Conservation (phyloP, 2,797 vertebrate genomes). For the Sebastes dallii region DNA sequence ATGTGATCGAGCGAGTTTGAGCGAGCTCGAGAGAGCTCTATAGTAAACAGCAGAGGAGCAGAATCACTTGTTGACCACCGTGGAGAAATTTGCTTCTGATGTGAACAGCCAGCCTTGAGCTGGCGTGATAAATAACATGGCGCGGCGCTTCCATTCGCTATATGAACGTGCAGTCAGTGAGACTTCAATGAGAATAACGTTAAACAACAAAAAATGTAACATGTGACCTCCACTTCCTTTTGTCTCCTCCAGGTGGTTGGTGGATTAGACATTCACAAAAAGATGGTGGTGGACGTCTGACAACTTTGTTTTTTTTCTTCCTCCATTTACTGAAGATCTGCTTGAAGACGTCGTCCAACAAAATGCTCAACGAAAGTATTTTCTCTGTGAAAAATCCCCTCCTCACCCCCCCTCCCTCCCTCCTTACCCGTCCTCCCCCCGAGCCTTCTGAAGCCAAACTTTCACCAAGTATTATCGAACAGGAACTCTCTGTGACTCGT, state of each 20-base stretch:
- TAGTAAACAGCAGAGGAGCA: too few relatives aligned
- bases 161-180: too few relatives aligned
- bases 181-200: too few relatives aligned
- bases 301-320: slow-evolving; percentile 69
- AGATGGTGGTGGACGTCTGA: slow-evolving; percentile 98
- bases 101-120: too few relatives aligned
- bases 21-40: too few relatives aligned
- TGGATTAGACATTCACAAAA: slow-evolving; percentile 97
- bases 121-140: rapidly evolving
- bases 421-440: too few relatives aligned
- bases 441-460: slow-evolving; percentile 88
- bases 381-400: slow-evolving; percentile 29
- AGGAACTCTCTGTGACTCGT: slow-evolving; percentile 89
- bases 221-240: not conserved
- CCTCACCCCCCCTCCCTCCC: not conserved
- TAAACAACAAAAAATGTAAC: too few relatives aligned
- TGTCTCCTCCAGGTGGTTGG: slow-evolving; percentile 87
- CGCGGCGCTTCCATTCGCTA: rapidly evolving
- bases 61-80: too few relatives aligned
- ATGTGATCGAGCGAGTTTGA: too few relatives aligned
- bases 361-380: slow-evolving; percentile 88
- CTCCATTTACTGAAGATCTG: slow-evolving; percentile 92
- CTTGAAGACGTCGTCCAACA: slow-evolving; percentile 90
- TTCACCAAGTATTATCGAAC: slow-evolving; percentile 91
- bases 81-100: too few relatives aligned